Evolutionary conservation across 1,140 invertebrate genomes (phyloP).

Genomic region (Lycorma delicatula): DNA sequence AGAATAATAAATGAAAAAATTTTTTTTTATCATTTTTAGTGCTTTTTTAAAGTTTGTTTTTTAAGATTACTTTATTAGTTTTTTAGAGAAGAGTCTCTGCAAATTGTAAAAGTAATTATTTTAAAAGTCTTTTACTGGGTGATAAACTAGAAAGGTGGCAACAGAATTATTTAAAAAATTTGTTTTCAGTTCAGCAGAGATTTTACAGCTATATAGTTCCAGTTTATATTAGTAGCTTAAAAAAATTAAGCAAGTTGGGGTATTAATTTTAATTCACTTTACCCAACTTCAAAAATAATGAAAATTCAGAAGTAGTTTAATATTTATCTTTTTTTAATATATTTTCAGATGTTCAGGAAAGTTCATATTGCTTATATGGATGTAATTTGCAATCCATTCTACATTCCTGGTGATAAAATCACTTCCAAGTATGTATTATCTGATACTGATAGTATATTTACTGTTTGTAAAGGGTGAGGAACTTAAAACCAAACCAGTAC

Average conservation of each 20-base stretch:
- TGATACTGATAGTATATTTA: too few relatives aligned
- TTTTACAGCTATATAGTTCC: background rate
- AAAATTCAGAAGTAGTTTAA: too few relatives aligned
- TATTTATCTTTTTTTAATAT: slow-evolving; percentile 8
- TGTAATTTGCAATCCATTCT: slow-evolving; percentile 91
- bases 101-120: too few relatives aligned
- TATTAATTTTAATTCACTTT: slow-evolving; percentile 5
- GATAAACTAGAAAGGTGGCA: too few relatives aligned
- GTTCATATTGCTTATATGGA: slow-evolving; percentile 86
- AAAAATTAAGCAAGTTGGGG: background rate
- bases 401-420: slow-evolving; percentile 77
- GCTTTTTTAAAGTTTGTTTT: too few relatives aligned
- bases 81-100: too few relatives aligned
- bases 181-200: background rate
- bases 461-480: too few relatives aligned
- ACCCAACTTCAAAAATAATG: background rate
- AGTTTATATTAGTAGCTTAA: background rate
- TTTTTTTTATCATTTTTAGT: too few relatives aligned
- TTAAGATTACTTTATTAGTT: too few relatives aligned
- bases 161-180: background rate
- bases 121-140: too few relatives aligned
- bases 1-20: too few relatives aligned
- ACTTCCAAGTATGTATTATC: slow-evolving; percentile 58
- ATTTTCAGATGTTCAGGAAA: slow-evolving; percentile 73
- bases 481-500: too few relatives aligned